Base-by-base conservation (phyloP, 2,888 invertebrate genomes). In the Strigamia transsilvanica region DNA sequence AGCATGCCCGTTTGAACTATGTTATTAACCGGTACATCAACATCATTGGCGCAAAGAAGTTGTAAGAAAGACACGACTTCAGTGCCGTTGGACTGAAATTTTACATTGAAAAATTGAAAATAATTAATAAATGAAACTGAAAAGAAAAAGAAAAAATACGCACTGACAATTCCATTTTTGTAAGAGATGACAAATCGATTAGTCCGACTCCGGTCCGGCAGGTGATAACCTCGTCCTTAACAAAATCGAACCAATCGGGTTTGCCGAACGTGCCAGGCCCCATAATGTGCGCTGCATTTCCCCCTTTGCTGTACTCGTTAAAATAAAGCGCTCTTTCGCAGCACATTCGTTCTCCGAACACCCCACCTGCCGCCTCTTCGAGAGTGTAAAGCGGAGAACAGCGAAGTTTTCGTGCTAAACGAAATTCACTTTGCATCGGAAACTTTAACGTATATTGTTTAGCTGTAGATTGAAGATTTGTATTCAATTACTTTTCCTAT, bases 121-220 rank as follows among this genome's bases (percentile, higher is more conserved):
- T 27, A 27, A 23, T 78, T 38, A 6, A 86, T 38, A 12, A 13
- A 80, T 41, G n/a, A 15, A 41, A 42, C 13, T 21, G 21, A 2
- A 79, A 32, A 34, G 21, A 41, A 2, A 79, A 32, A 34, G 21
- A 41, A 1, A 66, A 66, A 66, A 21, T 66, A 86, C 87, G 87
- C 88, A 93, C 93, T 88, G 91, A 91, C 80, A 94, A 91, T 88
- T 93, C 91, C 85, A 93, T 92, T 88, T 94, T 94, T 13, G 93
- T 91, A 88, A 93, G 93, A 5, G 93, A 93, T 61, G 93, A 93
- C 92, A 94, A 93, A 86, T 94, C 94, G 84, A 94, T 93, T 81
- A 94, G 90, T 81, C 93, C 93, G 73, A 94, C 93, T n/a, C 93
- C 91, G 88, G 93, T 93, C 81, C 92, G 88, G 86, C 93, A 94